Conservation (phyloP, 2,888 invertebrate genomes). For the Hyppa rectilinea region DNA sequence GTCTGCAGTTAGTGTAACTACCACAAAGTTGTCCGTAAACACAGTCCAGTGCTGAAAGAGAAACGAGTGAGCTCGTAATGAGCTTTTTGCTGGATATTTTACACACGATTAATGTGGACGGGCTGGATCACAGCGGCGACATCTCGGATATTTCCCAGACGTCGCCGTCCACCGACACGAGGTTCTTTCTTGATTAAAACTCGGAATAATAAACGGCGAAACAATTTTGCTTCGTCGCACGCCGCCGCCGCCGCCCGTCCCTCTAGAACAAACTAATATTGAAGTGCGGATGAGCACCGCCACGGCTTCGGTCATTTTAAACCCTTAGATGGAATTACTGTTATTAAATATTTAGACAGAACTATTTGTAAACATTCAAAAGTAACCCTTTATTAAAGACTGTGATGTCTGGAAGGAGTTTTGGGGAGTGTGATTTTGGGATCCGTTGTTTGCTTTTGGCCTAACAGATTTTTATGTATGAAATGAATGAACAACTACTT, state of each 20-base stretch:
- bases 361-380: constrained; percentile 45
- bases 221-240: constrained; percentile 82
- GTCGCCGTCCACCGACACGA: constrained; percentile 71
- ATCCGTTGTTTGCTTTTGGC: neutral
- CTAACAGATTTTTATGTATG: neutral
- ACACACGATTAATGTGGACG: constrained; percentile 80
- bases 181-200: constrained; percentile 88
- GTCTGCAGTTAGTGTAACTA: constrained; percentile 65
- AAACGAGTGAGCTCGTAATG: constrained; percentile 70
- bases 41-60: constrained; percentile 64
- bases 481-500: neutral
- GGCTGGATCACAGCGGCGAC: constrained; percentile 75
- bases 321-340: constrained; percentile 52
- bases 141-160: constrained; percentile 81
- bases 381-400: constrained; percentile 22
- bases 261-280: constrained; percentile 82
- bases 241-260: constrained; percentile 67
- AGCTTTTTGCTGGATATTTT: constrained; percentile 78
- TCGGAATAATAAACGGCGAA: constrained; percentile 88
- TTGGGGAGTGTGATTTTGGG: neutral
- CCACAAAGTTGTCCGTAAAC: constrained; percentile 61
- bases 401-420: constrained; percentile 1
- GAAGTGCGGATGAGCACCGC: constrained; percentile 76
- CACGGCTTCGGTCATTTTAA: constrained; percentile 71
- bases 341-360: constrained; percentile 60